Conservation (phyloP, 2,888 invertebrate genomes). For the Cactoblastis cactorum region DNA sequence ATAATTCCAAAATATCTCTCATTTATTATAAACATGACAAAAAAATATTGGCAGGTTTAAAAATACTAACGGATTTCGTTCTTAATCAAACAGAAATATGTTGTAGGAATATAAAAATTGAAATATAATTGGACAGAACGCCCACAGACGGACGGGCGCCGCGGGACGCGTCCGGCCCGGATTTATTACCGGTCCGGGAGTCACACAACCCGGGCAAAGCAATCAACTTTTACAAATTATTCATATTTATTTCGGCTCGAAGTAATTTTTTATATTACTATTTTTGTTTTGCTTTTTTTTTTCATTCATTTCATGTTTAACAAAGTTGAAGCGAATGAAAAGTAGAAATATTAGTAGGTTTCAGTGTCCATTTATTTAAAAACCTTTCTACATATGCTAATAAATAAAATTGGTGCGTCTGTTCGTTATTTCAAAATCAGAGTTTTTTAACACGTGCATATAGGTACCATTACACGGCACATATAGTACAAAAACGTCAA, state of each 20-base stretch:
- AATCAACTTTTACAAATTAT: neutral
- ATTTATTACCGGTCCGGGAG: slow-evolving; percentile 2
- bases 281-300: neutral
- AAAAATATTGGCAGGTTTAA: no score
- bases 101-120: neutral
- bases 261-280: neutral
- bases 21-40: neutral
- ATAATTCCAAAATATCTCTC: no score
- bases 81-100: neutral
- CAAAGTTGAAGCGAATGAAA: no score
- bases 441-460: no score
- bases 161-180: neutral
- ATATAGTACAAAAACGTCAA: no score
- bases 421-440: no score
- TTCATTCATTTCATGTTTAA: neutral
- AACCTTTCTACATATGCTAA: no score
- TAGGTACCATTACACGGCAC: no score
- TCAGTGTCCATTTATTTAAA: no score
- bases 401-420: no score
- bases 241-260: neutral
- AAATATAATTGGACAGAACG: neutral
- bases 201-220: neutral
- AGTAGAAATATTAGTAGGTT: no score
- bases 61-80: no score
- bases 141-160: neutral